Evolutionary conservation across 2,113 vertebrate genomes (phyloP).

Genomic region (Sturnus vulgaris): DNA sequence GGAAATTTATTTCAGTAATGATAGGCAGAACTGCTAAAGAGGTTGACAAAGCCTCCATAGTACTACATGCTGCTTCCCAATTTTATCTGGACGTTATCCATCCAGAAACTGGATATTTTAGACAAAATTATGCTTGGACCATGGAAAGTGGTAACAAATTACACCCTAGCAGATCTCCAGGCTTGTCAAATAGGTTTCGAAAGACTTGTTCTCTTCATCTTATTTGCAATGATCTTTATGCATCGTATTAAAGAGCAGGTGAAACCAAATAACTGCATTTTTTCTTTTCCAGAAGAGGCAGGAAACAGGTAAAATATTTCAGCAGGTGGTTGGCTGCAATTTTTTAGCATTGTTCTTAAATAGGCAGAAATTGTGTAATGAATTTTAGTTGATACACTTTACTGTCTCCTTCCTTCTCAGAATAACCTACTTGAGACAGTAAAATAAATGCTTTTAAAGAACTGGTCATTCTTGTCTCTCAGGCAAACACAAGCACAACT

Average conservation of each 20-base stretch:
- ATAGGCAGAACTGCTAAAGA: background rate
- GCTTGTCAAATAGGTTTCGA: background rate
- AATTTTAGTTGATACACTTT: background rate
- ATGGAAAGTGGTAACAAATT: background rate
- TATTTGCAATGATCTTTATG: background rate
- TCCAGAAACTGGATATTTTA: background rate
- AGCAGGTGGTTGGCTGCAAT: background rate
- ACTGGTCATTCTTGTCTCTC: background rate
- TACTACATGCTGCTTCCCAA: background rate
- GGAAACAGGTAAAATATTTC: background rate
- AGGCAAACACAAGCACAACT: background rate
- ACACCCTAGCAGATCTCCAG: background rate
- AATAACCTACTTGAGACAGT: background rate
- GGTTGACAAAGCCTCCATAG: background rate
- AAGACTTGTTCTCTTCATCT: background rate
- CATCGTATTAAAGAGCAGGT: background rate
- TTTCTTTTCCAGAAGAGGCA: background rate
- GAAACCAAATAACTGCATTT: background rate
- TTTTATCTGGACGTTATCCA: background rate
- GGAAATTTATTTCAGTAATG: background rate
- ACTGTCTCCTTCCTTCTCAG: background rate
- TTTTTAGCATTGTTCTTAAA: background rate
- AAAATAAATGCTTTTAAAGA: background rate
- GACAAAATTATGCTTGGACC: background rate
- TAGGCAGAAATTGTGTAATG: fast-evolving